Percentiles rank a stretch among this genome's conserved stretches.
Conservation (phyloP, 92 coral and sea anemone species). For the Desmophyllum pertusum region DNA sequence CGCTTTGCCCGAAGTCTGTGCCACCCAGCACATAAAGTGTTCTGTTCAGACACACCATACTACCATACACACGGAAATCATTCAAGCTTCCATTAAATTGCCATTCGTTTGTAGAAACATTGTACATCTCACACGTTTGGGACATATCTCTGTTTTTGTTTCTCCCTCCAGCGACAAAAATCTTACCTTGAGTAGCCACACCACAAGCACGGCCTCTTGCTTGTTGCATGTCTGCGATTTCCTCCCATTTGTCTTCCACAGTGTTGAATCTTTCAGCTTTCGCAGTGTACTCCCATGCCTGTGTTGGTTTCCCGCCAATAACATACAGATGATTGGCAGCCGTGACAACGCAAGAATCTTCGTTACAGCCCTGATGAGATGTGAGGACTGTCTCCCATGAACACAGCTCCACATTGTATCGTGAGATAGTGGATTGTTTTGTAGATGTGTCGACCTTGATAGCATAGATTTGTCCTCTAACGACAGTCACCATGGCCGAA, state of each 20-base stretch:
- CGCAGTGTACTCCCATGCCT: too few relatives aligned
- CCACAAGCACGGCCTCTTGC: neutral
- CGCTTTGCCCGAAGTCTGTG: neutral
- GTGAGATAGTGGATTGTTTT: neutral
- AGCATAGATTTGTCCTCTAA: slow-evolving; percentile 11
- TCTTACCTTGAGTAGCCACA: neutral
- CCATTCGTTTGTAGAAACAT: slow-evolving; percentile 5
- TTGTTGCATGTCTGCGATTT: neutral
- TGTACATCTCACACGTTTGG: neutral
- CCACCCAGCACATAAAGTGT: neutral
- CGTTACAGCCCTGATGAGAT: neutral
- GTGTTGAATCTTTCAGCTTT: slow-evolving; percentile 5
- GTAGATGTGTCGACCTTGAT: neutral
- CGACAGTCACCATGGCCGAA: neutral
- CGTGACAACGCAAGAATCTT: slow-evolving; percentile 1
- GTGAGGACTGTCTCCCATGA: neutral
- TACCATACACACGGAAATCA: neutral
- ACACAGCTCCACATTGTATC: neutral
- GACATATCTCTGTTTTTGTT: neutral
- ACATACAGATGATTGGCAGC: slow-evolving; percentile 15
- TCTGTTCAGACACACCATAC: neutral
- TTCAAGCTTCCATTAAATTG: neutral
- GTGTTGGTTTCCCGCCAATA: neutral
- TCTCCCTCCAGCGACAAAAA: slow-evolving; percentile 2
- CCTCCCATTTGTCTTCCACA: neutral